Base-by-base conservation (phyloP, 2,888 invertebrate genomes). In the Julus scandinavius region DNA sequence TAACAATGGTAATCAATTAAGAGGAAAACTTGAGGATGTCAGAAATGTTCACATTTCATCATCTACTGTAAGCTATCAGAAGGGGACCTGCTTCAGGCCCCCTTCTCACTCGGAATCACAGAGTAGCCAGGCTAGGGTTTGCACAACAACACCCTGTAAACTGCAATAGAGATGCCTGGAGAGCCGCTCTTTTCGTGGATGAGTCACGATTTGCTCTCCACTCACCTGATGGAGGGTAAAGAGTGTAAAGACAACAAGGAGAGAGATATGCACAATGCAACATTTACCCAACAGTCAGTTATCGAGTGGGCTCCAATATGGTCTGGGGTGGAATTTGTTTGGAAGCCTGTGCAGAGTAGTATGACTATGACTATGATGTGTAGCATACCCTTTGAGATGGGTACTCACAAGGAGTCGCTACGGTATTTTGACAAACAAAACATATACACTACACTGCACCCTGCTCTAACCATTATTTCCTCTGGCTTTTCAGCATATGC, bases 281-380 rank as follows among this genome's bases (percentile, higher is more conserved):
- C 54, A 85, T 85, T n/a, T 85, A 11, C 40, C 85, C 85, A 85
- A n/a, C 5, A 85, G 85, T 85, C 40, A 38, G 85, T 85, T 85
- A 85, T 85, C 40, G 85, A 85, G 49, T n/a, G 85, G 40, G 85
- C 49, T 40, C 45, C 45, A 85, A 40, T 85, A 85, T 85, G 9
- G 45, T 40, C 85, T 85, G 85, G 4, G 85, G 40, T 85, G 85
- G 45, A 40, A 85, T 85, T 85, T 85, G 49, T 85, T 85, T 85
- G 49, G 40, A 85, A 40, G 85, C 85, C 45, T 7, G 85, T 40
- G 40, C 85, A 85, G 40, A 38, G n/a, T n/a, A n/a, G n/a, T n/a
- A n/a, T n/a, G n/a, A n/a, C n/a, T n/a, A n/a, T n/a, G n/a, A n/a
- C n/a, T n/a, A n/a, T n/a, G n/a, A n/a, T n/a, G n/a, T n/a, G n/a